Evolutionary conservation across 2,888 invertebrate species (phyloP).

Genomic region (Ormyrus rosae): DNA sequence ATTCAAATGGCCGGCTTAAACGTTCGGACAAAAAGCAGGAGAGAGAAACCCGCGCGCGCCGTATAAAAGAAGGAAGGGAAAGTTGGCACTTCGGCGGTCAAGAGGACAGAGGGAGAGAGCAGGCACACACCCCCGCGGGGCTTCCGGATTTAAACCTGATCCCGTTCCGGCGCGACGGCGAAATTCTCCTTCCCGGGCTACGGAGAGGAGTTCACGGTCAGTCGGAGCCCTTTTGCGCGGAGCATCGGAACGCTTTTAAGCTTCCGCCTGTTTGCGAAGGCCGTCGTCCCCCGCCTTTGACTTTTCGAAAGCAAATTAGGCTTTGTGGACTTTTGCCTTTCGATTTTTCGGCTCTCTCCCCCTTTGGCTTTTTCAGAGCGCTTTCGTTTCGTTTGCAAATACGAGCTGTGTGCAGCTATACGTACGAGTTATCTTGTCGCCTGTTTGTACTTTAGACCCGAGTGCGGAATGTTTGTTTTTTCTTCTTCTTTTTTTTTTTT

Average conservation of each 20-base stretch:
- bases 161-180: conserved; percentile 18
- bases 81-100: conserved; percentile 52
- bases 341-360: too few species aligned
- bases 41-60: background rate
- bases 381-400: too few species aligned
- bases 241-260: conserved; percentile 45
- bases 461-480: too few species aligned
- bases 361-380: too few species aligned
- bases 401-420: too few species aligned
- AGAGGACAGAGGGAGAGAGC: conserved; percentile 46
- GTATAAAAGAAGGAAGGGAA: background rate
- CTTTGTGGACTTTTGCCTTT: too few species aligned
- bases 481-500: too few species aligned
- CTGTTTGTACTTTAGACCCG: too few species aligned
- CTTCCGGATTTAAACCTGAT: conserved; percentile 52
- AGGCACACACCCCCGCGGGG: conserved; percentile 48
- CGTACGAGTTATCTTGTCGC: too few species aligned
- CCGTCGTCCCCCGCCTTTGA: too few species aligned
- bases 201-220: conserved; percentile 39
- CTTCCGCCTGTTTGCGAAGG: background rate
- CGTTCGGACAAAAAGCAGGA: background rate
- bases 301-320: too few species aligned
- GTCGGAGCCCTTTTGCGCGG: background rate
- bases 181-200: conserved; percentile 28
- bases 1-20: too few species aligned